These are phyloP conservation scores for Silurus meridionalis DNA, from an alignment of 2,113 vertebrate species.

Conservation along the genomic window DNA sequence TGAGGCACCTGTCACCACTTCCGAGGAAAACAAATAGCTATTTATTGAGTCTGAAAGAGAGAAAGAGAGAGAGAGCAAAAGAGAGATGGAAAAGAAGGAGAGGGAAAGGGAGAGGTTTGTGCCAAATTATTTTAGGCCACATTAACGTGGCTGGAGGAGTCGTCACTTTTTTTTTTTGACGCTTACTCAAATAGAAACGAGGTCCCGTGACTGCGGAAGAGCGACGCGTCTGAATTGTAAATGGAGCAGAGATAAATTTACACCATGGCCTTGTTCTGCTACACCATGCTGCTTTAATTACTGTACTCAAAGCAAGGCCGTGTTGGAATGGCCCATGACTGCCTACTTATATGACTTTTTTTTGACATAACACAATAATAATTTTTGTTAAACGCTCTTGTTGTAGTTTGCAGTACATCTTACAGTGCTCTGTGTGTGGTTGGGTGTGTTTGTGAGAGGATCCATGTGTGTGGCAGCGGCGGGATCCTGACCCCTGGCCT, in stretches of 20 bases:
- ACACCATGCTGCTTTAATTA: constrained; percentile 86
- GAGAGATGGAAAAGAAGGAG: too few species aligned
- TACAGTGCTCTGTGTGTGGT: not conserved
- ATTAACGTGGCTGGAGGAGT: constrained; percentile 42
- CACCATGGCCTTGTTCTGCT: constrained; percentile 85
- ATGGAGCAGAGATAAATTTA: constrained; percentile 86
- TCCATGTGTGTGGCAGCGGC: constrained; percentile 42
- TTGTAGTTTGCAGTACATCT: not conserved
- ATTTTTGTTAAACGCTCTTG: not conserved
- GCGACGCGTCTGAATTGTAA: constrained; percentile 84
- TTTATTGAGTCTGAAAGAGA: constrained; percentile 10
- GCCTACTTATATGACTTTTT: not conserved
- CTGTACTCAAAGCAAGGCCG: constrained; percentile 84
- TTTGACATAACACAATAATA: not conserved
- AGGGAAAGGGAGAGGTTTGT: not conserved
- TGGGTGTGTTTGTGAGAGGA: not conserved
- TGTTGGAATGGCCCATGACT: constrained; percentile 76
- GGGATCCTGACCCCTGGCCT: constrained; percentile 68
- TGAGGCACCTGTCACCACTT: constrained; percentile 33
- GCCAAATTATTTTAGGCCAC: not conserved
- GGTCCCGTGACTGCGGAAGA: constrained; percentile 65
- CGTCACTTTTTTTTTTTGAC: constrained; percentile 60
- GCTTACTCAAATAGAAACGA: constrained; percentile 67
- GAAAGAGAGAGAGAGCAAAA: not conserved
- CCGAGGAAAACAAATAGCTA: not conserved